phyloP scores from a whole-genome alignment of 2,113 vertebrate species.

The Lagopus leucura region DNA sequence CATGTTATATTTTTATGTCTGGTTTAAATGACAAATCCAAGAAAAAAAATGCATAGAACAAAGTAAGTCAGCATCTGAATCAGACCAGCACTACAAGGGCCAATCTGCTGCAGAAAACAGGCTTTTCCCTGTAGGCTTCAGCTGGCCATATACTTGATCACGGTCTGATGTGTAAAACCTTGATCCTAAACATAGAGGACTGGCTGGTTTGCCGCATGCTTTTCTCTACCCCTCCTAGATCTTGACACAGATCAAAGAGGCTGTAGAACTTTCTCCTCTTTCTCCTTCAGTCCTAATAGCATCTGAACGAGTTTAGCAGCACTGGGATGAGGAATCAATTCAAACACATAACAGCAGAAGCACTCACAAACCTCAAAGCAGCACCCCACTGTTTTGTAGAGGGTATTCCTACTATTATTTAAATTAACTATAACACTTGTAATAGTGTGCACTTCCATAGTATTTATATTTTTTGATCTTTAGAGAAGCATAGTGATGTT shows the following conservation, averaged over 20 bases:
- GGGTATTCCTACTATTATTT: neutral
- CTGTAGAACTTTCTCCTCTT: neutral
- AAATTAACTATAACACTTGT: neutral
- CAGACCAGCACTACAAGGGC: neutral
- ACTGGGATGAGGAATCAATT: neutral
- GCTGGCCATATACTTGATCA: neutral
- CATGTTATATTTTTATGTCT: neutral
- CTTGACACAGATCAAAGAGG: neutral
- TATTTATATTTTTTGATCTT: neutral
- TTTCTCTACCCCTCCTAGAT: neutral
- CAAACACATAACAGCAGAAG: neutral
- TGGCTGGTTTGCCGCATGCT: neutral
- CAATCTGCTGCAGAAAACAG: neutral
- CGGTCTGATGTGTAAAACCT: neutral
- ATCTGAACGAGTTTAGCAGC: neutral
- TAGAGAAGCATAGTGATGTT: neutral
- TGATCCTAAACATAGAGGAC: neutral
- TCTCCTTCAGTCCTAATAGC: neutral
- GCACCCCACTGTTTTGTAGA: neutral
- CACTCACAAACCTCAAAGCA: neutral
- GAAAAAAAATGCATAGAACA: accelerated
- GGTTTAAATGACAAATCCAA: neutral
- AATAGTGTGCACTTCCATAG: neutral
- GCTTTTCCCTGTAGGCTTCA: neutral
- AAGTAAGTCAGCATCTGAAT: neutral